These are phyloP conservation scores for Calcarius lapponicus DNA, from an alignment of 2,797 vertebrate species.

Conservation along the genomic window DNA sequence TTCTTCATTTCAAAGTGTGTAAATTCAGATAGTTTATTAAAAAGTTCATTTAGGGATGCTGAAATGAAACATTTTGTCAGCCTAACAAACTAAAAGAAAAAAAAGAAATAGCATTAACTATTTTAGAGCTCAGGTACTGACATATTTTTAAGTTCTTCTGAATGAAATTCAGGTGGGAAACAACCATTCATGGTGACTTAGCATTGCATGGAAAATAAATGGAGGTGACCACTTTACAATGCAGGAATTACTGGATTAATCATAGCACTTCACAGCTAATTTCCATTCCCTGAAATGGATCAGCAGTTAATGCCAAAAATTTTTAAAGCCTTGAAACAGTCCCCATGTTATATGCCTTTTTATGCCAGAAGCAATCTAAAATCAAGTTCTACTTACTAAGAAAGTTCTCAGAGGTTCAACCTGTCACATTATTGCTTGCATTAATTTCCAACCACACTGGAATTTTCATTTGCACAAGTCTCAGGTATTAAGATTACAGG, in stretches of 20 bases:
- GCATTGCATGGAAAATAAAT: neutral
- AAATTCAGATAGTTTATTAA: neutral
- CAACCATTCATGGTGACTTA: neutral
- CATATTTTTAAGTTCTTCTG: conserved; percentile 19
- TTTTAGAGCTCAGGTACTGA: neutral
- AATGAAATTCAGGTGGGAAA: neutral
- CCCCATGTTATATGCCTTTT: neutral
- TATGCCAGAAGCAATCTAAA: neutral
- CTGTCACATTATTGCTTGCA: neutral
- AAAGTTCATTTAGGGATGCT: neutral
- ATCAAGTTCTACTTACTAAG: neutral
- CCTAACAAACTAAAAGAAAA: neutral
- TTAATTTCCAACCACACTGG: neutral
- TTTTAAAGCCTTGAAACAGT: neutral
- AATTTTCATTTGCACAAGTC: neutral
- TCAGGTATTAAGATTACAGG: neutral
- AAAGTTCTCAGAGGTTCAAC: neutral
- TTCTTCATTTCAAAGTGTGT: neutral
- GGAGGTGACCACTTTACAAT: neutral
- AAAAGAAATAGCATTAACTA: neutral
- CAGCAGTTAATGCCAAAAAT: neutral
- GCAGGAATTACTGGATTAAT: neutral
- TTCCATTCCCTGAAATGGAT: neutral
- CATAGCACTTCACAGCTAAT: neutral
- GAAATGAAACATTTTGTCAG: neutral